A percentile compares a stretch with the other conserved stretches of the same genome.
Evolutionary conservation across 2,113 vertebrate species (phyloP).

Genomic region (Bucco capensis): DNA sequence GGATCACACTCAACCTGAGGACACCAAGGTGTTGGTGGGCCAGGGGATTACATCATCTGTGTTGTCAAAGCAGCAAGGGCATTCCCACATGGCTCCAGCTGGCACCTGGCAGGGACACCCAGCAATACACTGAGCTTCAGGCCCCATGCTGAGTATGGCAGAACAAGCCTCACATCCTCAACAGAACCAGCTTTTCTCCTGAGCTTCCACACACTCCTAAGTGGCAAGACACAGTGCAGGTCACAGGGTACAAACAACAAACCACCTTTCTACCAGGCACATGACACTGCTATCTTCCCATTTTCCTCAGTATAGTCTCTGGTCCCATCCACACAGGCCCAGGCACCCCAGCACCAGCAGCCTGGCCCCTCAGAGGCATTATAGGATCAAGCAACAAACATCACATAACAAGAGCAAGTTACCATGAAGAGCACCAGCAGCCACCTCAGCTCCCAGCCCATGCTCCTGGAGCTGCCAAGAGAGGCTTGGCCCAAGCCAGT

Average conservation of each 20-base stretch:
- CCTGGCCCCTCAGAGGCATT: not conserved
- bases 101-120: not conserved
- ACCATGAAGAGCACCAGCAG: not conserved
- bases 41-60: accelerated
- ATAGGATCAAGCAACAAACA: not conserved
- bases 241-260: not conserved
- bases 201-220: not conserved
- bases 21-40: not conserved
- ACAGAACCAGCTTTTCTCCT: not conserved
- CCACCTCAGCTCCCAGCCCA: not conserved
- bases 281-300: accelerated
- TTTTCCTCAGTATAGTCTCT: not conserved
- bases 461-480: not conserved
- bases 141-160: not conserved
- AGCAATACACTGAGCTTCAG: not conserved
- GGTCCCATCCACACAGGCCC: not conserved
- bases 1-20: not conserved
- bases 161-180: not conserved
- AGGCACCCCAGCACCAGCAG: not conserved
- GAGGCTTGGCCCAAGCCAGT: not conserved
- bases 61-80: not conserved
- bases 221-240: not conserved
- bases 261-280: not conserved
- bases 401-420: not conserved
- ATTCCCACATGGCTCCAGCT: not conserved